Evolutionary conservation across 2,113 vertebrate species (phyloP).

Genomic region (Hipposideros armiger): DNA sequence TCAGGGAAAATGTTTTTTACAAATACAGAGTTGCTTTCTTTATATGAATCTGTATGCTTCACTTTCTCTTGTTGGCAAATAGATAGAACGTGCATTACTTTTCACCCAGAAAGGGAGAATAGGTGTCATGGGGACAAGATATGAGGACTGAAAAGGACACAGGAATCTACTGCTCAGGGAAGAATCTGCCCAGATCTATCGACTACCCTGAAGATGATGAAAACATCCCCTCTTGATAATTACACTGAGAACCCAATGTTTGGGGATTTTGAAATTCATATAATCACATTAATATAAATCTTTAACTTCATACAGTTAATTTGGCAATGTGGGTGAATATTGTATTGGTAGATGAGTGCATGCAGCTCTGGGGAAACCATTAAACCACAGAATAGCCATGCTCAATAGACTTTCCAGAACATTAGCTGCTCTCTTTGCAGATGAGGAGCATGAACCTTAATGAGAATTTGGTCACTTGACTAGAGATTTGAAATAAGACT

Average conservation of each 20-base stretch:
- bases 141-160: neutral
- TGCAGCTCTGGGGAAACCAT: neutral
- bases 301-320: neutral
- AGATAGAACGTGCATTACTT: neutral
- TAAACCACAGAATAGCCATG: rapidly evolving
- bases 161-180: neutral
- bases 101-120: neutral
- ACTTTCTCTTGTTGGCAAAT: neutral
- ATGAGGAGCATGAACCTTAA: rapidly evolving
- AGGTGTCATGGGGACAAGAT: neutral
- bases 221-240: neutral
- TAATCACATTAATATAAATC: neutral
- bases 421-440: neutral
- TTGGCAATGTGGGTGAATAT: rapidly evolving
- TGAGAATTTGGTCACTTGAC: neutral
- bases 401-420: too few species aligned
- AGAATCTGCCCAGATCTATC: neutral
- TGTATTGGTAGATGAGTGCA: too few species aligned
- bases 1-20: neutral
- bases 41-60: neutral
- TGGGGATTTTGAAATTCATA: neutral
- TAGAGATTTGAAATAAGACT: neutral
- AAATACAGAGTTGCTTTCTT: neutral
- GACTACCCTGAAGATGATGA: neutral
- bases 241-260: neutral